These are phyloP conservation scores for Lepas anatifera DNA, from an alignment of 2,888 invertebrate genomes.

Conservation along the genomic window DNA sequence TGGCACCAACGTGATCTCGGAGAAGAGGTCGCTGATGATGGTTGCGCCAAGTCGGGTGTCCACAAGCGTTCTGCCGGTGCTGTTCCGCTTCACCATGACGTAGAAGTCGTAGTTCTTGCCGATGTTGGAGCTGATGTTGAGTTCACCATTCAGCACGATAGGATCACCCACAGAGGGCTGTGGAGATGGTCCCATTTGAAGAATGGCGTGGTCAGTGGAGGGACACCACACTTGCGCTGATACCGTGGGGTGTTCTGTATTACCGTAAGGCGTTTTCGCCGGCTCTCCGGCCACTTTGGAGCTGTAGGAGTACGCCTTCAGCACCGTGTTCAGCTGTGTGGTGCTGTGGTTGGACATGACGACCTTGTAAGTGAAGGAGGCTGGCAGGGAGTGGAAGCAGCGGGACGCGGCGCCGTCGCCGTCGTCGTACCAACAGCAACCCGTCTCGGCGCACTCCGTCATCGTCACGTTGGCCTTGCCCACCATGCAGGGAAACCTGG, in stretches of 20 bases:
- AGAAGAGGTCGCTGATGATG: conserved; percentile 19
- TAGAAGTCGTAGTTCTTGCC: conserved; percentile 17
- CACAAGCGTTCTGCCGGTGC: conserved; percentile 15
- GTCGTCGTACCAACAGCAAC: conserved; percentile 4
- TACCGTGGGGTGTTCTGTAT: conserved; percentile 11
- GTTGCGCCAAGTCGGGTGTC: conserved; percentile 20
- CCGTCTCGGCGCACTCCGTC: not conserved
- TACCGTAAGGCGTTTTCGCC: conserved; percentile 15
- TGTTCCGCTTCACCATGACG: conserved; percentile 15
- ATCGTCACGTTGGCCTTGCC: not conserved
- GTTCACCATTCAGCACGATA: conserved; percentile 14
- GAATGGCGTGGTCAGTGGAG: not conserved
- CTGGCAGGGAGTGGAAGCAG: conserved; percentile 21
- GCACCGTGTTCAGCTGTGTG: not conserved
- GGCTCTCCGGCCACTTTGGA: conserved; percentile 9
- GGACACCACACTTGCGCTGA: conserved; percentile 13
- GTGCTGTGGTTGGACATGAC: not conserved
- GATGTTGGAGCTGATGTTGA: not conserved
- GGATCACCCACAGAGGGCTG: not conserved
- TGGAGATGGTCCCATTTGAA: not conserved
- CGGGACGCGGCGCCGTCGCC: not conserved
- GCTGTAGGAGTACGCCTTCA: conserved; percentile 10
- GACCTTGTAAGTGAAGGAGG: conserved; percentile 18
- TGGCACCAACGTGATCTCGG: conserved; percentile 19
- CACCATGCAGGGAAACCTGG: not conserved